Base-by-base conservation (phyloP, 2,888 invertebrate genomes). In the Torymus auratus region DNA sequence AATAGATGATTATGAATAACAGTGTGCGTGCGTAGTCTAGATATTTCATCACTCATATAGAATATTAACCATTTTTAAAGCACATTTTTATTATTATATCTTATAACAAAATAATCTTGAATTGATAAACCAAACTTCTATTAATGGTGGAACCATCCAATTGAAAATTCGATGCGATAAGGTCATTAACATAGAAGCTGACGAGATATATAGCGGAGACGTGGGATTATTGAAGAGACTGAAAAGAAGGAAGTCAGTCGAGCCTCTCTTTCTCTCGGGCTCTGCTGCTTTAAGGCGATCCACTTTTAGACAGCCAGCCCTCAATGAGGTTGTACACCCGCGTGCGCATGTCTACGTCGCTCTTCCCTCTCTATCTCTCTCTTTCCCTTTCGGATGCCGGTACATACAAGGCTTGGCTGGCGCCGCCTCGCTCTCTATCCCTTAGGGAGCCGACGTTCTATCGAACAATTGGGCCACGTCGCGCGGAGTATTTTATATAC, bases 261-360 rank as follows among this genome's bases (percentile, higher is more conserved):
- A 61, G n/a, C 14, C 4, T 4, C 12, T n/a, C 50, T 64, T 64
- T 65, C 41, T 67, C 23, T 65, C 41, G 41, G 7, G 41, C 41
- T 52, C n/a, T 41, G 67, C 55, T 56, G 77, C 72, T 65, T 78
- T 67, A 72, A 78, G 65, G 60, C 67, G 72, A 78, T 72, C 72
- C 55, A 78, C 78, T 78, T 78, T 78, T 78, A 78, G 78, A 68
- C 53, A 50, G 23, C 20, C 65, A 50, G 72, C 17, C 60, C 71
- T 78, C 72, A 68, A 78, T 78, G 72, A 72, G 78, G 55, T 72
- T 72, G 58, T 78, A 61, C 67, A 61, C 65, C 71, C 71, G 67
- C 78, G 78, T 61, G 61, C 20, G 50, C 17, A 62, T 41, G n/a
- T 56, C 56, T 56, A 56, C 14, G 15, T 56, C 4, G 15, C 15